Percentiles rank a stretch among this genome's conserved stretches.
Conservation (phyloP, 2,888 invertebrate species). For the Aradus depressus region DNA sequence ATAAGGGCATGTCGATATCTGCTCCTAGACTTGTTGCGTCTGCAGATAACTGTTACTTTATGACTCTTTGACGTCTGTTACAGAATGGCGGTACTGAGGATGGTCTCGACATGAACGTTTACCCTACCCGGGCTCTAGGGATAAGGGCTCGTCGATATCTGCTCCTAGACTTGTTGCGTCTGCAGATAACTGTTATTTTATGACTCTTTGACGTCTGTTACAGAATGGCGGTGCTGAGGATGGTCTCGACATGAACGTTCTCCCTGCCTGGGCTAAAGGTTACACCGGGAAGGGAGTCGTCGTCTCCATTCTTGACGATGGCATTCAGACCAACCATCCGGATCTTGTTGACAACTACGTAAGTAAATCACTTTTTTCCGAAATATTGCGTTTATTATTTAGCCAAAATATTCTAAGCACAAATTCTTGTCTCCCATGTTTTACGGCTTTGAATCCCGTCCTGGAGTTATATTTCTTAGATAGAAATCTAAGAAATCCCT, state of each 20-base stretch:
- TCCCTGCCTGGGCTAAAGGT: conserved; percentile 88
- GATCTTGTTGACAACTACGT: conserved; percentile 87
- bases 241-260: conserved; percentile 92
- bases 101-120: conserved; percentile 92
- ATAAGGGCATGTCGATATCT: too few species aligned
- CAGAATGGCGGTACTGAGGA: conserved; percentile 89
- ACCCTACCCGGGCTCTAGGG: conserved; percentile 90
- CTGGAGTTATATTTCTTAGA: neutral
- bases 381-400: too few species aligned
- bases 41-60: too few species aligned
- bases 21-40: too few species aligned
- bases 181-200: too few species aligned
- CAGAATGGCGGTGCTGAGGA: conserved; percentile 89
- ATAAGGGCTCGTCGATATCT: too few species aligned
- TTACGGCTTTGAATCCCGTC: neutral
- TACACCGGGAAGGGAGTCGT: conserved; percentile 93
- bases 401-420: too few species aligned
- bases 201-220: conserved; percentile 4
- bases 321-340: conserved; percentile 91
- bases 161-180: too few species aligned
- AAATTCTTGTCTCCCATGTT: neutral
- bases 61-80: too few species aligned
- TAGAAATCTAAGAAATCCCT: too few species aligned
- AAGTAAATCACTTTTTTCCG: too few species aligned
- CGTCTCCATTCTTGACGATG: conserved; percentile 92